A percentile compares a stretch with the other conserved stretches of the same genome.
Conservation (phyloP, 2,113 vertebrate genomes). For the Tangachromis dhanisi region DNA sequence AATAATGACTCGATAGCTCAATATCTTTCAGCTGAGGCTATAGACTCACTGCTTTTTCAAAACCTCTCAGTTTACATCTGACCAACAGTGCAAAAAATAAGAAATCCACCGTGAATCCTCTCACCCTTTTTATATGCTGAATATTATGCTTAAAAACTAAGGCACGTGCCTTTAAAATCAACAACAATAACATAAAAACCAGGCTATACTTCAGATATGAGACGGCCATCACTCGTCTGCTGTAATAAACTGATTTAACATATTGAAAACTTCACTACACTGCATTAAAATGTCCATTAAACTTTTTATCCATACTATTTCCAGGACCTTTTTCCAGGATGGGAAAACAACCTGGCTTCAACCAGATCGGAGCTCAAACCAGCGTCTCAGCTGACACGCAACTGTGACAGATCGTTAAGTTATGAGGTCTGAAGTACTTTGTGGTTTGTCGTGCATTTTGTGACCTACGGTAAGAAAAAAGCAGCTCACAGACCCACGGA, state of each 20-base stretch:
- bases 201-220: background rate
- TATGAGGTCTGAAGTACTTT: background rate
- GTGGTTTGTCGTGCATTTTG: background rate
- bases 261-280: background rate
- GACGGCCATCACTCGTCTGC: background rate
- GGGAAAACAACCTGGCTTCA: background rate
- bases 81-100: background rate
- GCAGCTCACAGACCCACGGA: background rate
- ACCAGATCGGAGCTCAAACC: background rate
- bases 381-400: background rate
- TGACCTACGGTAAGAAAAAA: background rate
- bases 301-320: background rate
- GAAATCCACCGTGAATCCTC: background rate
- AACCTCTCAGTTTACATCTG: background rate
- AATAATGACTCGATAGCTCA: background rate
- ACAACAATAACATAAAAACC: background rate
- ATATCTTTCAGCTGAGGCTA: background rate
- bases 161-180: background rate
- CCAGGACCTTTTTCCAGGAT: background rate
- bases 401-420: background rate
- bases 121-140: background rate
- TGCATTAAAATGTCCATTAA: background rate
- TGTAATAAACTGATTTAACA: background rate
- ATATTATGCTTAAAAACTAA: background rate
- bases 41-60: background rate